These are phyloP conservation scores for Caenorhabditis inopinata DNA, from an alignment of 1,140 invertebrate species.

Conservation along the genomic window DNA sequence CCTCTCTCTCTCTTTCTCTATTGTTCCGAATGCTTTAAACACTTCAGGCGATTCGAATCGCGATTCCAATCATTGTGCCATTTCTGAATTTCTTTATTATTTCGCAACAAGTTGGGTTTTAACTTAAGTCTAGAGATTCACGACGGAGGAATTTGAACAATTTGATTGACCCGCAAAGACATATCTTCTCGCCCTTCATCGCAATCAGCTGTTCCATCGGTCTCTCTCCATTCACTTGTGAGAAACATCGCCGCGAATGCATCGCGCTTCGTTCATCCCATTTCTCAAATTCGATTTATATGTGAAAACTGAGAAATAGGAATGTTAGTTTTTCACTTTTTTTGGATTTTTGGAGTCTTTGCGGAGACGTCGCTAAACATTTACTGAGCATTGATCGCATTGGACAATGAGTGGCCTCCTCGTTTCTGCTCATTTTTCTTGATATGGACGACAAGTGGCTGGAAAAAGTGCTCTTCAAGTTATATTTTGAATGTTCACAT, in stretches of 20 bases:
- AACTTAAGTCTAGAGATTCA: too few relatives aligned
- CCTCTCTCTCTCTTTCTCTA: neutral
- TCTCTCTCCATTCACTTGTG: neutral
- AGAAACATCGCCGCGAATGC: neutral
- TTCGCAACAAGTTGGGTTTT: neutral
- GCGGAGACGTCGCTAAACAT: too few relatives aligned
- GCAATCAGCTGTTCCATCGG: neutral
- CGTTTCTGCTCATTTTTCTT: too few relatives aligned
- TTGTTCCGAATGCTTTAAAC: neutral
- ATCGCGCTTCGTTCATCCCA: neutral
- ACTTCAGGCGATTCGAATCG: neutral
- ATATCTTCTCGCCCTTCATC: constrained; percentile 15
- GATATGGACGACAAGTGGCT: too few relatives aligned
- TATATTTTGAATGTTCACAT: too few relatives aligned
- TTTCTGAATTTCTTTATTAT: neutral
- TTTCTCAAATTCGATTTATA: too few relatives aligned
- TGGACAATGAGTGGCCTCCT: too few relatives aligned
- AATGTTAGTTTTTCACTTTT: too few relatives aligned
- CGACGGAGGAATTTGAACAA: neutral
- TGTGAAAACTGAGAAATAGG: too few relatives aligned
- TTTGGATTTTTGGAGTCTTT: too few relatives aligned
- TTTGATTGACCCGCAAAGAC: constrained; percentile 26
- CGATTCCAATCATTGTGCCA: neutral
- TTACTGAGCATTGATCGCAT: too few relatives aligned
- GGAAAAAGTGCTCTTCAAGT: too few relatives aligned